These are phyloP conservation scores for Urechis unicinctus DNA, from an alignment of 2,888 invertebrate genomes.

Conservation along the genomic window DNA sequence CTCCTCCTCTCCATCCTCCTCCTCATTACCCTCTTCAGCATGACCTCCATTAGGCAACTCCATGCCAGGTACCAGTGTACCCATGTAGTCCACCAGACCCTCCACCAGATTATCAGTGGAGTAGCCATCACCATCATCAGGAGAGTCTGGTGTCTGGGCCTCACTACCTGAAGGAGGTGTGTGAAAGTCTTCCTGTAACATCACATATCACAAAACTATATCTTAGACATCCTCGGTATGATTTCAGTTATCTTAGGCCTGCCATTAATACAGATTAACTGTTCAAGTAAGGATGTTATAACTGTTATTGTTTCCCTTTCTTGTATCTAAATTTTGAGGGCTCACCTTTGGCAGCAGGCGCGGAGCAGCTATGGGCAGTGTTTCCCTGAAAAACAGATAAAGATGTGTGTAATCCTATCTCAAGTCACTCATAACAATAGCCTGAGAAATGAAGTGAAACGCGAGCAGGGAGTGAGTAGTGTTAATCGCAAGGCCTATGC, in stretches of 20 bases:
- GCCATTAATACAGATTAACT: too few species aligned
- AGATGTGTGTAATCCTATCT: conserved; percentile 33
- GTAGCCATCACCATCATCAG: conserved; percentile 13
- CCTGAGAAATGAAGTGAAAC: too few species aligned
- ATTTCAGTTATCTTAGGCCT: too few species aligned
- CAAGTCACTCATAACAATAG: too few species aligned
- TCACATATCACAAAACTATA: too few species aligned
- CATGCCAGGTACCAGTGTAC: conserved; percentile 35
- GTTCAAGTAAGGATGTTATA: too few species aligned
- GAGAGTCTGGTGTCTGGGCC: too few species aligned
- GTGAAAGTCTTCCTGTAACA: conserved; percentile 1
- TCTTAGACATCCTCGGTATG: too few species aligned
- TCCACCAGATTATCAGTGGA: conserved; percentile 17
- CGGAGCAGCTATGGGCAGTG: conserved; percentile 25
- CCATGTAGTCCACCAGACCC: conserved; percentile 32
- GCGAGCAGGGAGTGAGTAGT: too few species aligned
- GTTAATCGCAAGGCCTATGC: too few species aligned
- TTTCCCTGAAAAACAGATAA: conserved; percentile 33
- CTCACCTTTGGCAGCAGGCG: conserved; percentile 7
- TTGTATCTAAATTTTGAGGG: too few species aligned
- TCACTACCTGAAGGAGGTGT: background rate
- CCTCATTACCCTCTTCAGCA: conserved; percentile 7
- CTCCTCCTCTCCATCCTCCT: conserved; percentile 1
- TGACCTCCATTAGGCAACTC: conserved; percentile 19
- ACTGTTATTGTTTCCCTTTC: too few species aligned